A percentile compares a stretch with the other conserved stretches of the same genome.
phyloP scores from a whole-genome alignment of 1,140 invertebrate genomes.

The Lordiphosa stackelbergi region DNA sequence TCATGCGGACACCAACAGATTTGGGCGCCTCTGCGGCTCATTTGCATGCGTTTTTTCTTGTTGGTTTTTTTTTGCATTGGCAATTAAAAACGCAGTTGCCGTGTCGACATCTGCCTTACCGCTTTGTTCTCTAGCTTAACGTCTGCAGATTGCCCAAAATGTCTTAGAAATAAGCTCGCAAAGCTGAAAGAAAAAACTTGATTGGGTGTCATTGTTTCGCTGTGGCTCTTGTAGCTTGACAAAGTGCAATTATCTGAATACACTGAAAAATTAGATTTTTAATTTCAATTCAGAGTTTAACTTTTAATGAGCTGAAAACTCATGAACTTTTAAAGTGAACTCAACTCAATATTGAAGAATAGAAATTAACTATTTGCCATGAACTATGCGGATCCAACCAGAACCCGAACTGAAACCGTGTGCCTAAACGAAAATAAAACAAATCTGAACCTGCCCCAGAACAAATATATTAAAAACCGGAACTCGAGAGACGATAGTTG shows the following conservation, averaged over 20 bases:
- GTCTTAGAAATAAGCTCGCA: constrained; percentile 10
- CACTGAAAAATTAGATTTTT: neutral
- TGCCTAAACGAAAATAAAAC: no score
- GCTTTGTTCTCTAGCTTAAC: constrained; percentile 53
- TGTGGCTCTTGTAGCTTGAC: constrained; percentile 4
- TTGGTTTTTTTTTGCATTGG: constrained; percentile 34
- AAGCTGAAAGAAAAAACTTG: constrained; percentile 19
- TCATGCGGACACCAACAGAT: constrained; percentile 16
- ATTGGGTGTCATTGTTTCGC: constrained; percentile 37
- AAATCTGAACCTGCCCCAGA: no score
- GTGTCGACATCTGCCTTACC: constrained; percentile 46
- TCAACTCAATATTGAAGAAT: no score
- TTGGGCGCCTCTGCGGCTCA: constrained; percentile 42
- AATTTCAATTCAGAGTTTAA: no score
- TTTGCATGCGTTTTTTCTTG: constrained; percentile 47
- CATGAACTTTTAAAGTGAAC: no score
- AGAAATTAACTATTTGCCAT: no score
- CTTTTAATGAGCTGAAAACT: no score
- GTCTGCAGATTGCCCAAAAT: constrained; percentile 24
- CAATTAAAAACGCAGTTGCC: constrained; percentile 62
- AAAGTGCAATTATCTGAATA: constrained; percentile 3
- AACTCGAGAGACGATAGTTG: no score
- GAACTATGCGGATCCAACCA: no score
- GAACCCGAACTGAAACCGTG: no score
- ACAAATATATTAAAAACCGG: no score